These are phyloP conservation scores for Danionella cerebrum DNA, from an alignment of 2,113 vertebrate genomes.

Conservation along the genomic window DNA sequence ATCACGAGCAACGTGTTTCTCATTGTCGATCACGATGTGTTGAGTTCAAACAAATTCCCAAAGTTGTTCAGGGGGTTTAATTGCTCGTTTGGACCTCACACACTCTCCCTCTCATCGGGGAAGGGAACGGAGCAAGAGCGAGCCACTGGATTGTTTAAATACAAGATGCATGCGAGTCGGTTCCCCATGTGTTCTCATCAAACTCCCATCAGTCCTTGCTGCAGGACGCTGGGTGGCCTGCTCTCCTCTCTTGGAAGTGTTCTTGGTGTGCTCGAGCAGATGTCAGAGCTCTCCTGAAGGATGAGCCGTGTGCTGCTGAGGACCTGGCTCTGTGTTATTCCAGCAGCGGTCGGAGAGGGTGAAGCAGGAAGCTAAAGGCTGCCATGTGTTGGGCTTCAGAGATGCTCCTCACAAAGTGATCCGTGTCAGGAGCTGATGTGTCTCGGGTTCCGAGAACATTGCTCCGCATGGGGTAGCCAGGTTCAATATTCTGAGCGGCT, in stretches of 20 bases:
- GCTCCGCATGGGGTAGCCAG: no score
- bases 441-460: no score
- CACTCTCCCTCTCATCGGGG: slow-evolving; percentile 59
- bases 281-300: slow-evolving; percentile 45
- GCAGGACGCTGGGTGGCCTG: slow-evolving; percentile 45
- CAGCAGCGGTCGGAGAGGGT: background rate
- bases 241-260: slow-evolving; percentile 49
- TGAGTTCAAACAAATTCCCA: no score
- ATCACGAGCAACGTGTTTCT: no score
- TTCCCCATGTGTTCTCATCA: slow-evolving; percentile 56
- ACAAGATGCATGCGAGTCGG: slow-evolving; percentile 46
- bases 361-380: slow-evolving; percentile 44
- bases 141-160: slow-evolving; percentile 52
- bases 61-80: slow-evolving; percentile 70
- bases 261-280: slow-evolving; percentile 50
- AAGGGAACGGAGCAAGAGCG: slow-evolving; percentile 48
- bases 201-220: slow-evolving; percentile 55
- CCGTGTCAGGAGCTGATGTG: no score
- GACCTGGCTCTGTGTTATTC: slow-evolving; percentile 62
- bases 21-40: no score
- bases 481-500: no score
- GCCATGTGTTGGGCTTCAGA: slow-evolving; percentile 21
- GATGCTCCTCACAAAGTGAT: no score
- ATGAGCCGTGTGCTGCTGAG: slow-evolving; percentile 49
- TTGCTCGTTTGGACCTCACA: slow-evolving; percentile 62